phyloP scores from a whole-genome alignment of 2,113 vertebrate species.

The Spea multiplicata region DNA sequence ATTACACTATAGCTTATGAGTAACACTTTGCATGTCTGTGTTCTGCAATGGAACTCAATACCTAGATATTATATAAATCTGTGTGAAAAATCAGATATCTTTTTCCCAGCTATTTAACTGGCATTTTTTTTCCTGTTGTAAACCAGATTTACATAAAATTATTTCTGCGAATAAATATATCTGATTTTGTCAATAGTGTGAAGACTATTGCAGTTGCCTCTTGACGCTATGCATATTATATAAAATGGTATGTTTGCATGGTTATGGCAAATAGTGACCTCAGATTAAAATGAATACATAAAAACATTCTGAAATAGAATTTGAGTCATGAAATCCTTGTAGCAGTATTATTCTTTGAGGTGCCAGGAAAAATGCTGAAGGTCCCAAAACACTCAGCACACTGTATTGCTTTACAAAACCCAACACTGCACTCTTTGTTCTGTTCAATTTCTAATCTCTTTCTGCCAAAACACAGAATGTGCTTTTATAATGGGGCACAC shows the following conservation, averaged over 20 bases:
- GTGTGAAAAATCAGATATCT: no score
- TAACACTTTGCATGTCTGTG: no score
- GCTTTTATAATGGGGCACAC: constrained; percentile 30
- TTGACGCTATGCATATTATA: not conserved
- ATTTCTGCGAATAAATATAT: no score
- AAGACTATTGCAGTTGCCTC: no score
- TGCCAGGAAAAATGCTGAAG: constrained; percentile 31
- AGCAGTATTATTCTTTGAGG: constrained; percentile 22
- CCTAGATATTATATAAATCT: no score
- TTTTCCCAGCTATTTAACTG: no score
- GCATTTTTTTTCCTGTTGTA: no score
- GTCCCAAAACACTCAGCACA: constrained; percentile 23
- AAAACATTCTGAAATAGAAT: constrained; percentile 17
- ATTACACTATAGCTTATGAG: no score
- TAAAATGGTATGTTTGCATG: constrained; percentile 24
- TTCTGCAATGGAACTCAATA: no score
- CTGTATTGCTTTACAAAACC: constrained; percentile 22
- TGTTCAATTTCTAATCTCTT: constrained; percentile 21
- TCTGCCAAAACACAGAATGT: constrained; percentile 27
- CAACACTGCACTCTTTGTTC: constrained; percentile 32
- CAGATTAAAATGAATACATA: constrained; percentile 12
- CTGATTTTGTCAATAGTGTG: no score
- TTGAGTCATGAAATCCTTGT: constrained; percentile 32
- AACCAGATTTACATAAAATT: no score
- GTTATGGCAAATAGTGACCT: constrained; percentile 25